phyloP scores from a whole-genome alignment of 2,888 invertebrate genomes.

The Sceliomorpha sp. region DNA sequence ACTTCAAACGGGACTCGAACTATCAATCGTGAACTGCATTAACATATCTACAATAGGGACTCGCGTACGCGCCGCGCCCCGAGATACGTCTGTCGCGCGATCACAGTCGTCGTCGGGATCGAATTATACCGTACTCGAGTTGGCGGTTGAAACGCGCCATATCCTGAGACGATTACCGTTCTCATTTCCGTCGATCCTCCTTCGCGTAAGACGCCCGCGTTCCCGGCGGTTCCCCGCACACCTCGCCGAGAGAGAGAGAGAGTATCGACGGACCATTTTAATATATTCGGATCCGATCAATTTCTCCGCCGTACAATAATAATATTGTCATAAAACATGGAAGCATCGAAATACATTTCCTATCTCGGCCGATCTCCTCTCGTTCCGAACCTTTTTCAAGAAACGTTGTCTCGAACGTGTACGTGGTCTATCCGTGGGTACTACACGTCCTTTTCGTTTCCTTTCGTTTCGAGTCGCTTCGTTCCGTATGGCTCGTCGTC shows the following conservation, averaged over 20 bases:
- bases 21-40: slow-evolving; percentile 26
- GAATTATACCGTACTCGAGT: background rate
- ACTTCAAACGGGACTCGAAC: slow-evolving; percentile 1
- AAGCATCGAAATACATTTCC: too few relatives aligned
- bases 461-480: slow-evolving; percentile 22
- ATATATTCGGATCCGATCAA: too few relatives aligned
- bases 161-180: background rate
- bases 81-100: slow-evolving; percentile 1
- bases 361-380: too few relatives aligned
- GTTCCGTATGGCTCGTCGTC: slow-evolving; percentile 7
- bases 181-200: too few relatives aligned
- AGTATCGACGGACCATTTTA: background rate
- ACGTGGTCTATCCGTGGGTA: too few relatives aligned
- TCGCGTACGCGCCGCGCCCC: too few relatives aligned
- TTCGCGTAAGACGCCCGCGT: too few relatives aligned
- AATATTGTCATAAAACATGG: background rate
- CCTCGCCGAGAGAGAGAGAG: slow-evolving; percentile 3
- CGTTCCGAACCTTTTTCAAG: too few relatives aligned
- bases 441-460: background rate
- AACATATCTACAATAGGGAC: slow-evolving; percentile 20
- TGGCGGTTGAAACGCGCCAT: too few relatives aligned
- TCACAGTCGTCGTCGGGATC: background rate
- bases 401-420: too few relatives aligned
- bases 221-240: too few relatives aligned
- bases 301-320: background rate